These are phyloP conservation scores for Caradrina clavipalpis DNA, from an alignment of 2,888 invertebrate genomes.

Conservation along the genomic window DNA sequence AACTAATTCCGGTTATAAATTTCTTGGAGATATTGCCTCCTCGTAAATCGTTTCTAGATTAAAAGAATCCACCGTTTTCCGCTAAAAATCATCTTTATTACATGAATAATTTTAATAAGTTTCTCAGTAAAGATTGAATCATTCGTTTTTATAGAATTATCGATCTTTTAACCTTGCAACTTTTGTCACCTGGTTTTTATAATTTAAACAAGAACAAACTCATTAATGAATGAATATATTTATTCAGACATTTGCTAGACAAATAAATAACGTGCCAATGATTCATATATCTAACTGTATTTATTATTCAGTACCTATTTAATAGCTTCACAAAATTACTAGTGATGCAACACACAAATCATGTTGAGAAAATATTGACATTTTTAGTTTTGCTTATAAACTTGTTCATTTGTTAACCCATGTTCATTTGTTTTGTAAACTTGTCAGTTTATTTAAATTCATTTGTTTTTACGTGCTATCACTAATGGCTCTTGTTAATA, in stretches of 20 bases:
- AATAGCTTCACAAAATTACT: not conserved
- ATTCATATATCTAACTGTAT: not conserved
- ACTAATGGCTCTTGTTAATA: slow-evolving; percentile 20
- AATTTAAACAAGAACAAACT: not conserved
- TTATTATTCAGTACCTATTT: not conserved
- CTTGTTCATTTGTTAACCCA: not conserved
- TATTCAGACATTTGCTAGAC: not conserved
- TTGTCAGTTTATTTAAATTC: not conserved
- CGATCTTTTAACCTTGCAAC: slow-evolving; percentile 15
- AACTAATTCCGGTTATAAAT: not conserved
- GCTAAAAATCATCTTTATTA: not conserved
- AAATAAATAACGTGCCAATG: slow-evolving; percentile 5
- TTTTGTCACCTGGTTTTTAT: not conserved
- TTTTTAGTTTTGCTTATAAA: not conserved
- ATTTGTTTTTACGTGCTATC: slow-evolving; percentile 13
- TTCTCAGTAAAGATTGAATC: slow-evolving; percentile 48
- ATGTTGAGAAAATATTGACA: slow-evolving; percentile 1
- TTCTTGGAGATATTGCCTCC: not conserved
- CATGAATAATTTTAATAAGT: not conserved
- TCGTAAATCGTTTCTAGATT: slow-evolving; percentile 1
- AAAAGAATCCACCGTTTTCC: slow-evolving; percentile 5
- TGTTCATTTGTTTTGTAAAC: slow-evolving; percentile 4
- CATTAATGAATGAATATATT: slow-evolving; percentile 21
- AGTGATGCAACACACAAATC: not conserved
- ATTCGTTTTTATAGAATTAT: slow-evolving; percentile 13